Evolutionary conservation across 2,888 invertebrate genomes (phyloP), one percentile per base, ranked within the genome.

Genomic region (Rhingia rostrata): DNA sequence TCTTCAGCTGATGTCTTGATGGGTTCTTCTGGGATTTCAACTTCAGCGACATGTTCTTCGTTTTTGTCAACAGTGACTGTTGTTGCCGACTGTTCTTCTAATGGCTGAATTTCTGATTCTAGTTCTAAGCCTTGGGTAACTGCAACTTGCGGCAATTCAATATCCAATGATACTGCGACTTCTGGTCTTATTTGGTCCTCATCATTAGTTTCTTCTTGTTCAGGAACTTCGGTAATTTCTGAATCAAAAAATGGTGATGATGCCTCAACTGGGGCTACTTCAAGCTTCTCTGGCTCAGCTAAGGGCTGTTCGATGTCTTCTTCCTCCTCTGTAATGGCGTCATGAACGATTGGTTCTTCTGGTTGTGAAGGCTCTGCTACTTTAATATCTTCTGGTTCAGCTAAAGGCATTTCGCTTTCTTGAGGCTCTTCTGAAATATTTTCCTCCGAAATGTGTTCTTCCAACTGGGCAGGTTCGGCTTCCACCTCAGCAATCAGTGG

Each of bases 1-100:
- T 49, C 12, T 39, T 39, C 73, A 49, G 10, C 22, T 41, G 73
- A 45, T 4, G 63, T 45, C 0, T 77, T 45, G 4, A 30, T 10
- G 0, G 60, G 49, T 14, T 60, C 49, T 5, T 12, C 66, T 1
- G 32, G 6, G 10, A 12, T n/a, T 51, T 69, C 56, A 6, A n/a
- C 32, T 47, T 47, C 12, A 3, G 14, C 4, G 35, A 53, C 58
- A 53, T 58, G 56, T 9, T 51, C 60, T 4, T 10, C 22, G 0
- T 9, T 43, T 63, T 77, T 54, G 3, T 77, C 12, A 30, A 22
- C 10, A 22, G 0, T 9, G 39, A 41, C 0, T n/a, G 54, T 6
- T 3, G 30, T 14, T 2, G 14, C 2, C 0, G n/a, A 2, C 6
- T 61, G 33, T 7, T 66, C 54, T 14, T n/a, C 41, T 35, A 64